Conservation (phyloP, 1,140 invertebrate genomes). For the Cydia pomonella region DNA sequence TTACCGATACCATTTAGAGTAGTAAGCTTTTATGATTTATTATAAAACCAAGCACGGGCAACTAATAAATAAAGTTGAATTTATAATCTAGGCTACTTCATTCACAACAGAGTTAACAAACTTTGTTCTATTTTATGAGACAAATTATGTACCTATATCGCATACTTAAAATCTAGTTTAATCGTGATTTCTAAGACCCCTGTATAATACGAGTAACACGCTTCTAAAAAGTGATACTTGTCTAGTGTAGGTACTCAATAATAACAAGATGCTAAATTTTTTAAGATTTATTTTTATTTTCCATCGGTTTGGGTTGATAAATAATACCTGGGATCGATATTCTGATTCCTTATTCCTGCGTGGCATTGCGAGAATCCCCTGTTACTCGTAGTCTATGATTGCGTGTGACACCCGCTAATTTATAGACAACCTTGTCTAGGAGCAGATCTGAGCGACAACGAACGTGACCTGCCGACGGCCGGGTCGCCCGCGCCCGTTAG, state of each 20-base stretch:
- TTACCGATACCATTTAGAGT: conserved; percentile 46
- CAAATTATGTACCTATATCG: neutral
- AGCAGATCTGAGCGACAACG: conserved; percentile 84
- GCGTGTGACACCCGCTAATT: neutral
- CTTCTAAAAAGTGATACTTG: no score
- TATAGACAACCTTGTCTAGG: conserved; percentile 43
- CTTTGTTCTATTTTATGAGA: neutral
- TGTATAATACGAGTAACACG: no score
- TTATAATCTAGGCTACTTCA: conserved; percentile 8
- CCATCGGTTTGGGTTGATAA: no score
- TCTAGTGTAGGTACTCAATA: no score
- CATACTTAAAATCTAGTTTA: neutral
- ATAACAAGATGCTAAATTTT: no score
- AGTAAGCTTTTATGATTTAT: conserved; percentile 47
- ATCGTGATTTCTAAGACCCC: neutral
- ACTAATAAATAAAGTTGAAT: conserved; percentile 1
- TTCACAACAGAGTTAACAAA: conserved; percentile 6
- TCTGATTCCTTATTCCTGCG: no score
- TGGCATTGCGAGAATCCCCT: no score
- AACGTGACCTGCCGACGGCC: conserved; percentile 68
- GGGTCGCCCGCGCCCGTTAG: conserved; percentile 71
- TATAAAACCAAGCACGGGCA: conserved; percentile 31
- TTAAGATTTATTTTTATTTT: no score
- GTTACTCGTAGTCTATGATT: neutral
- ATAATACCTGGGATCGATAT: no score